A percentile compares a stretch with the other conserved stretches of the same genome.
Conservation (phyloP, 2,113 vertebrate species). For the Phoxinus phoxinus region DNA sequence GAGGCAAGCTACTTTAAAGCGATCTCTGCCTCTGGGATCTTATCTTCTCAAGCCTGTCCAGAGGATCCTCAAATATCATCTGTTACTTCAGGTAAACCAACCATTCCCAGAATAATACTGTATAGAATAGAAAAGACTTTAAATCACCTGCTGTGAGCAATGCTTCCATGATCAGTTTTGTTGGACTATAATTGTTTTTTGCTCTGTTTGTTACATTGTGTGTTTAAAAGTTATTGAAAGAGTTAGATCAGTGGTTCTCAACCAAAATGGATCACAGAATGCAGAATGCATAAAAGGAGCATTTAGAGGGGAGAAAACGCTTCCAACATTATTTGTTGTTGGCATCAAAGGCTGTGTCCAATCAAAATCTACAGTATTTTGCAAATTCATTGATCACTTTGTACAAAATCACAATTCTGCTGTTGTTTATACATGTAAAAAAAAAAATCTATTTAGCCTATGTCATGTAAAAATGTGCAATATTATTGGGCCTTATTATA, state of each 20-base stretch:
- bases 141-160: neutral
- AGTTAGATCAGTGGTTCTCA: neutral
- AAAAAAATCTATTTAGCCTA: neutral
- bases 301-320: neutral
- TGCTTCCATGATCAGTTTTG: neutral
- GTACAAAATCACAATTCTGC: neutral
- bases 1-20: slow-evolving; percentile 83
- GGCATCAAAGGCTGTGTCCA: neutral
- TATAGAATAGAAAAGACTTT: neutral
- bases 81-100: slow-evolving; percentile 87
- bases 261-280: neutral
- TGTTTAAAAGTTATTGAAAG: neutral
- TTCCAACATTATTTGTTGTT: neutral
- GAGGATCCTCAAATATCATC: slow-evolving; percentile 96
- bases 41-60: slow-evolving; percentile 95
- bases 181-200: neutral
- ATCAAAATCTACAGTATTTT: neutral
- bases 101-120: neutral
- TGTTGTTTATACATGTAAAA: neutral
- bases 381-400: neutral
- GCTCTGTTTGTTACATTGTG: neutral
- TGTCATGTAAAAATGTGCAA: neutral
- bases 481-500: neutral
- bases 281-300: neutral
- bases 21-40: slow-evolving; percentile 87